phyloP scores from a whole-genome alignment of 2,888 invertebrate species.

The Leptopterna dolabrata region DNA sequence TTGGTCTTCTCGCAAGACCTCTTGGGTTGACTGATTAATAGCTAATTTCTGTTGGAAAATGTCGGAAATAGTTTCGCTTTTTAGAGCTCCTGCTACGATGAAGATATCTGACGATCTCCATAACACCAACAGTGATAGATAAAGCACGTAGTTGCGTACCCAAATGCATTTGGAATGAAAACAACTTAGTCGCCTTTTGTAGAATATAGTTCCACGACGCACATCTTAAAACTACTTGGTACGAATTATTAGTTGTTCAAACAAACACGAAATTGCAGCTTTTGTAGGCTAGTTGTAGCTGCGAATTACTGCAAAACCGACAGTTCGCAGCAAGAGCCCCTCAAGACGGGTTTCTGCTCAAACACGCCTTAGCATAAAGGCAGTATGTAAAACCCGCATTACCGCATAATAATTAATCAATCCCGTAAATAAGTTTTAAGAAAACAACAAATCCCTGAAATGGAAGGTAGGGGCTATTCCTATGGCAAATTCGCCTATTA shows the following conservation, averaged over 20 bases:
- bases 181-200: background rate
- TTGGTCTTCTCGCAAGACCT: too few species aligned
- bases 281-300: constrained; percentile 15
- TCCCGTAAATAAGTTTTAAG: background rate
- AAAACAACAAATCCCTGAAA: background rate
- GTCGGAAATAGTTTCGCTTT: too few species aligned
- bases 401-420: background rate
- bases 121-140: too few species aligned
- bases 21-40: too few species aligned
- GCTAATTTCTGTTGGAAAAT: too few species aligned
- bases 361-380: constrained; percentile 39
- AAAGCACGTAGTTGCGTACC: too few species aligned
- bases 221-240: background rate
- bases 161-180: background rate
- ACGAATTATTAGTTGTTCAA: background rate
- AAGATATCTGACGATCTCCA: too few species aligned
- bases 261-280: constrained; percentile 23
- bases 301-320: background rate
- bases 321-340: constrained; percentile 36
- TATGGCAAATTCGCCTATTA: background rate
- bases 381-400: constrained; percentile 4
- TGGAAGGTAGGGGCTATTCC: background rate
- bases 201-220: constrained; percentile 30
- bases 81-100: too few species aligned
- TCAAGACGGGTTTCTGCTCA: constrained; percentile 40